These are phyloP conservation scores for Papilio xuthus DNA, from an alignment of 1,140 invertebrate species.

Conservation along the genomic window DNA sequence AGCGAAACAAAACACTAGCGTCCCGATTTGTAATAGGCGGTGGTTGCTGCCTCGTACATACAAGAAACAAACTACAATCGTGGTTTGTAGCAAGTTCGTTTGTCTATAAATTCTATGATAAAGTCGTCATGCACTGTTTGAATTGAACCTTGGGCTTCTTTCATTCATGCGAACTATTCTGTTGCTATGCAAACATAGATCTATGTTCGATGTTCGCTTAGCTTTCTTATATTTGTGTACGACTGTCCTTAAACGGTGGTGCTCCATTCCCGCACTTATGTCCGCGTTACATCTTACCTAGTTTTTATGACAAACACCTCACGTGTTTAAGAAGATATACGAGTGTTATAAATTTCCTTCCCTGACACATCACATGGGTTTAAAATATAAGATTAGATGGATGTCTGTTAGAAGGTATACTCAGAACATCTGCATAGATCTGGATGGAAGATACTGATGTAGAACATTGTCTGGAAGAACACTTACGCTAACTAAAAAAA, in stretches of 20 bases:
- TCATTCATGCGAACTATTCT: too few relatives aligned
- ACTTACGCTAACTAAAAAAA: too few relatives aligned
- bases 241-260: neutral
- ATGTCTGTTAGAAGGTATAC: too few relatives aligned
- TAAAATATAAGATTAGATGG: neutral
- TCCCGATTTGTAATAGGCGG: neutral
- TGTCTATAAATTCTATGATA: too few relatives aligned
- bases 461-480: too few relatives aligned
- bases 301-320: slow-evolving; percentile 17
- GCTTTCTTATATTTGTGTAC: neutral
- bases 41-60: neutral
- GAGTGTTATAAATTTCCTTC: neutral
- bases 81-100: neutral
- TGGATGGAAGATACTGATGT: too few relatives aligned
- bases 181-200: too few relatives aligned
- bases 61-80: neutral
- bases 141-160: too few relatives aligned
- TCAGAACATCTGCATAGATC: too few relatives aligned
- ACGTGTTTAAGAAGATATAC: slow-evolving; percentile 2
- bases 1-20: neutral
- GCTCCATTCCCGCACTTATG: slow-evolving; percentile 1
- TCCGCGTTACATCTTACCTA: slow-evolving; percentile 2
- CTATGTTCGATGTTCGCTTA: neutral
- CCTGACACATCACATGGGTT: neutral
- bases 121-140: too few relatives aligned